Base-by-base conservation (phyloP, 2,797 vertebrate genomes). In the Austrolebias charrua region DNA sequence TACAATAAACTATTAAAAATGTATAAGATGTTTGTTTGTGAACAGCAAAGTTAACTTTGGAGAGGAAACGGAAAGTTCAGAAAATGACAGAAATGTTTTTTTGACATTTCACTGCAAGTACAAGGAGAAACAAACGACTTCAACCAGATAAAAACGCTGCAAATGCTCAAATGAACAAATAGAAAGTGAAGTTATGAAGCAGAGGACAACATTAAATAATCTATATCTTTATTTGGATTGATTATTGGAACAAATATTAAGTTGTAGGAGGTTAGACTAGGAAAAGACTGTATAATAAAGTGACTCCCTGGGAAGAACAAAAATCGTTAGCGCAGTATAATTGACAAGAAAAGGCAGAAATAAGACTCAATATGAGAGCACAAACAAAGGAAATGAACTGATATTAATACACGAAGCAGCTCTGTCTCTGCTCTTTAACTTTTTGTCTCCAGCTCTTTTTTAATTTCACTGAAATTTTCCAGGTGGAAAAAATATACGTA, bases 1-100 rank as follows among this genome's bases (percentile, higher is more conserved):
- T 28, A 52, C 49, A 70, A 73, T 42, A 35, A 8, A 1, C 42
- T 71, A 80, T 83, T 81, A 89, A 86, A 82, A 78, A 87, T 82
- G 76, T 20, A 81, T 81, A 16, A 67, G 50, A 20, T 42, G 16
- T 60, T 70, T 45, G 73, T 69, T 6, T 28, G 68, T 72, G 73
- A 68, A 42, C 50, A 19, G 65, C 47, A 42, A 66, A 49, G 54
- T 47, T 16, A 24, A 66, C 68, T 68, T 84, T 76, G 82, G 40
- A 69, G 29, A 63, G 70, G 68, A 65, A 71, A 45, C 20, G 29
- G 6, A 71, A 47, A 35, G 60, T 68, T 71, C 59, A 50, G 40
- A 55, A n/a, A 44, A 75, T 48, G 54, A 67, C 18, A 51, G 67
- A 80, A 29, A 33, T 44, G 18, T 44, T 40, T 73, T n/a, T n/a